phyloP scores from a whole-genome alignment of 2,113 vertebrate genomes.

The Scytalopus superciliaris region DNA sequence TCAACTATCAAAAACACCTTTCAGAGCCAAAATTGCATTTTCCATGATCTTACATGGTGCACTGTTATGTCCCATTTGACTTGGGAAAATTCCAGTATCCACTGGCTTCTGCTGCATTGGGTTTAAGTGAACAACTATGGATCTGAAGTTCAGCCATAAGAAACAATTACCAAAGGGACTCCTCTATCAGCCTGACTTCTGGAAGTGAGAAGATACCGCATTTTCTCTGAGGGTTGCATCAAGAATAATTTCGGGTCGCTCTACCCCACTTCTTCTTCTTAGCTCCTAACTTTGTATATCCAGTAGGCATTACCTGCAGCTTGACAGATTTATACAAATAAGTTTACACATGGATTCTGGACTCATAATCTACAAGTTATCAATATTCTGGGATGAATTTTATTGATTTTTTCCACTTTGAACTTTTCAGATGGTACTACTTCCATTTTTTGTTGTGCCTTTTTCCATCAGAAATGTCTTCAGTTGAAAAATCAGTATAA shows the following conservation, averaged over 20 bases:
- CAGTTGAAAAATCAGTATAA: background rate
- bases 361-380: background rate
- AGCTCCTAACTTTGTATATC: background rate
- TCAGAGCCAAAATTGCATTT: constrained; percentile 41
- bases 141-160: background rate
- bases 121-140: background rate
- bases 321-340: background rate
- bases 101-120: background rate
- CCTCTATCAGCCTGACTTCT: background rate
- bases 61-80: background rate
- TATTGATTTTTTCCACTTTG: background rate
- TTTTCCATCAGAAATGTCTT: background rate
- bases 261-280: background rate
- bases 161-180: background rate
- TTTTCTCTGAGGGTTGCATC: background rate
- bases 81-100: background rate
- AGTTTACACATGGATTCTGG: background rate
- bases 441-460: background rate
- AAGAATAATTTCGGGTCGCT: background rate
- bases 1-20: constrained; percentile 31
- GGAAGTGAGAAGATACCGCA: background rate
- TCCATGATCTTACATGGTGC: background rate
- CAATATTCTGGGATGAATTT: background rate
- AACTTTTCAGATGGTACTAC: background rate
- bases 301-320: background rate